These are phyloP conservation scores for Eupithecia exiguata DNA, from an alignment of 2,888 invertebrate species.

Conservation along the genomic window DNA sequence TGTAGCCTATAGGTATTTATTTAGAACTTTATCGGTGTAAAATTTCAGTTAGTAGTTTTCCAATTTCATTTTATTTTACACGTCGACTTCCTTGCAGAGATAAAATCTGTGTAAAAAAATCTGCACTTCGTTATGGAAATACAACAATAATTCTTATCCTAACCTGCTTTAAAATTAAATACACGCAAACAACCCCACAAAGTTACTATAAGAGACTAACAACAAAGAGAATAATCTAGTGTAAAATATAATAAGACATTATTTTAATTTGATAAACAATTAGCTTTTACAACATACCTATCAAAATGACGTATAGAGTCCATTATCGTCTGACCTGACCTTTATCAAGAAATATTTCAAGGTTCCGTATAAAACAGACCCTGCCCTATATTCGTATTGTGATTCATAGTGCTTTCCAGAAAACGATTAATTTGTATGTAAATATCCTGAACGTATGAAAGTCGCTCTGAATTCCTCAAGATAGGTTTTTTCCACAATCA, in stretches of 20 bases:
- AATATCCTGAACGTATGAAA: neutral
- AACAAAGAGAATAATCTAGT: neutral
- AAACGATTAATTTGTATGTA: constrained; percentile 17
- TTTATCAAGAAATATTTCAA: constrained; percentile 34
- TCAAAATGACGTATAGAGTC: neutral
- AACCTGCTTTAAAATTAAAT: neutral
- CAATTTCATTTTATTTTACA: too few relatives aligned
- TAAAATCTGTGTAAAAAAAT: neutral
- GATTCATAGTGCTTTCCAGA: constrained; percentile 24
- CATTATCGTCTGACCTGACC: constrained; percentile 24
- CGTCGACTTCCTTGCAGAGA: too few relatives aligned
- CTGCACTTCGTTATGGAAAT: neutral
- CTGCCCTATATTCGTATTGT: constrained; percentile 32
- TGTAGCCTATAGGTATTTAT: too few relatives aligned
- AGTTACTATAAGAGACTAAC: neutral
- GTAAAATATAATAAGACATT: neutral
- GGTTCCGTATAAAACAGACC: constrained; percentile 29
- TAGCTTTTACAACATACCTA: constrained; percentile 4
- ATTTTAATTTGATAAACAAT: neutral
- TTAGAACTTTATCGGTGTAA: too few relatives aligned
- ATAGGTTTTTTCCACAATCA: neutral
- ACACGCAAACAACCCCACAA: neutral
- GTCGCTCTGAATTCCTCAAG: neutral
- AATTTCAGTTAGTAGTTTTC: too few relatives aligned
- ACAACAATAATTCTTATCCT: neutral